phyloP scores from a whole-genome alignment of 2,797 vertebrate species.

The Characodon lateralis region DNA sequence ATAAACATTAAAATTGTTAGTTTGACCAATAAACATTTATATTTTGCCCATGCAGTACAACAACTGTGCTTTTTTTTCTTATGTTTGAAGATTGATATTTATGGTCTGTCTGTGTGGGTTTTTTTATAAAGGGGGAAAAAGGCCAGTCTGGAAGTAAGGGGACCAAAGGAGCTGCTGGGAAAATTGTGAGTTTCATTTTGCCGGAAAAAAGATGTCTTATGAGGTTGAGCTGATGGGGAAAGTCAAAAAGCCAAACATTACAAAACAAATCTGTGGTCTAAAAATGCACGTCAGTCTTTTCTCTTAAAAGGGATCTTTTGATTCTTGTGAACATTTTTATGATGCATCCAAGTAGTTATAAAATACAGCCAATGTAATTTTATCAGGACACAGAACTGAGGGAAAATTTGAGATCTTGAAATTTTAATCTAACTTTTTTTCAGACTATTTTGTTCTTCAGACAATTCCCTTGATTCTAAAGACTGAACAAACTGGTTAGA shows the following conservation, averaged over 20 bases:
- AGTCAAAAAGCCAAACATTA: neutral
- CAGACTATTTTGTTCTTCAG: neutral
- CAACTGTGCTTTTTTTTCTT: neutral
- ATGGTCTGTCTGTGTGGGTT: neutral
- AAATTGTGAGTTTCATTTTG: constrained; percentile 65
- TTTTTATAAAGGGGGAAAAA: constrained; percentile 64
- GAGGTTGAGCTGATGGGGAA: neutral
- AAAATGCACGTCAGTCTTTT: neutral
- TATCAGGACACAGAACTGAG: neutral
- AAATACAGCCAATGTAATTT: neutral
- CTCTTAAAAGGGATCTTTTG: neutral
- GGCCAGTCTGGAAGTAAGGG: constrained; percentile 65
- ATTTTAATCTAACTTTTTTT: neutral
- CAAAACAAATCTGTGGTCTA: neutral
- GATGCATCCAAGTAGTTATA: neutral
- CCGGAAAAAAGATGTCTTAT: neutral
- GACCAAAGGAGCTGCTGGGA: constrained; percentile 68
- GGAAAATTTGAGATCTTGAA: neutral
- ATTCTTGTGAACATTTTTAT: neutral
- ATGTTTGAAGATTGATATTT: neutral
- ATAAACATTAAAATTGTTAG: neutral
- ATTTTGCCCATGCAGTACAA: neutral
- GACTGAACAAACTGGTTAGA: neutral
- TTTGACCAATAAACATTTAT: neutral
- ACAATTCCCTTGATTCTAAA: neutral